Evolutionary conservation across 2,888 invertebrate genomes (phyloP).

Genomic region (Pantelozetes paolii): DNA sequence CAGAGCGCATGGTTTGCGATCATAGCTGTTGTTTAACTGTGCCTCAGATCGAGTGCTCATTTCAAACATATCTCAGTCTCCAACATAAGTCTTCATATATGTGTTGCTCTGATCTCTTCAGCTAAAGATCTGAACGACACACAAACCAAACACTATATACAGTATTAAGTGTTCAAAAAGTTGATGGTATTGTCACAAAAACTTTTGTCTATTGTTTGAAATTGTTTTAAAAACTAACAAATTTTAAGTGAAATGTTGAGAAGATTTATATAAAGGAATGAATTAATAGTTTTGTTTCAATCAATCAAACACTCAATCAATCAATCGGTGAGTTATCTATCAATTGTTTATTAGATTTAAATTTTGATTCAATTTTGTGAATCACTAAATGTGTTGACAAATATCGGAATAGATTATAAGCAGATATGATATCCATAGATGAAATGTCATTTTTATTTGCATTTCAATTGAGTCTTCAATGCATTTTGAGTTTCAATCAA

Average conservation of each 20-base stretch:
- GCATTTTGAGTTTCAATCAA: neutral
- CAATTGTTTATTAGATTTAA: too few species aligned
- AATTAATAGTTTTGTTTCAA: too few species aligned
- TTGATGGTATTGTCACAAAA: too few species aligned
- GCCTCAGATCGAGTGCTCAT: conserved; percentile 1
- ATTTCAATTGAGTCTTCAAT: neutral
- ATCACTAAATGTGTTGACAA: neutral
- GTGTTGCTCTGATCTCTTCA: neutral
- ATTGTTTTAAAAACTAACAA: too few species aligned
- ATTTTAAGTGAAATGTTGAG: too few species aligned
- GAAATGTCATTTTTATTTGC: too few species aligned
- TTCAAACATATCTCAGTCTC: conserved; percentile 1
- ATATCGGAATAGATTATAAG: neutral
- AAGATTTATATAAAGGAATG: too few species aligned
- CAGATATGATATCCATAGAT: neutral
- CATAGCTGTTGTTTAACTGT: neutral
- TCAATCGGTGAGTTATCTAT: too few species aligned
- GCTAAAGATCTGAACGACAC: neutral
- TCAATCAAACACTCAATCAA: too few species aligned
- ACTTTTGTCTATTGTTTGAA: too few species aligned
- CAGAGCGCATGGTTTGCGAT: conserved; percentile 9
- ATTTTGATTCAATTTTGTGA: too few species aligned
- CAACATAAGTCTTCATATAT: conserved; percentile 9
- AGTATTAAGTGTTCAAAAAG: neutral
- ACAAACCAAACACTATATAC: conserved; percentile 1